phyloP scores from a whole-genome alignment of 2,113 vertebrate species.

The Ramphastos sulfuratus region DNA sequence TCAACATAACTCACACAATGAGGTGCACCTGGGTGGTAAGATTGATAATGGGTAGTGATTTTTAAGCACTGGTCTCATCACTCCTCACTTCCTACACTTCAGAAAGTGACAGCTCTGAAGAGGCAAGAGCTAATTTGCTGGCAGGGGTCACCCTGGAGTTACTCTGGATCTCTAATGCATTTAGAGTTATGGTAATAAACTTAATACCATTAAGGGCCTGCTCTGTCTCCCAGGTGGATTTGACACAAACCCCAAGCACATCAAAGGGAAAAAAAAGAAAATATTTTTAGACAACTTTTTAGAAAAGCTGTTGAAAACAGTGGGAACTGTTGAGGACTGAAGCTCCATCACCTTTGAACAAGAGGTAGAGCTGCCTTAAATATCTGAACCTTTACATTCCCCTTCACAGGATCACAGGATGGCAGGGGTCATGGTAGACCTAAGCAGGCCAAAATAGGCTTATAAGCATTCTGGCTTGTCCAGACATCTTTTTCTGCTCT shows the following conservation, averaged over 20 bases:
- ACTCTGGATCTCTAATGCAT: neutral
- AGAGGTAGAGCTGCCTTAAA: neutral
- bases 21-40: neutral
- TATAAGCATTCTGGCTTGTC: no score
- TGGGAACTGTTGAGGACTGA: neutral
- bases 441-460: no score
- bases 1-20: neutral
- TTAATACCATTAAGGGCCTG: neutral
- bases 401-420: no score
- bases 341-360: neutral
- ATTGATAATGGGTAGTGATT: neutral
- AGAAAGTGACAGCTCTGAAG: neutral
- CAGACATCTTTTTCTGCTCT: no score
- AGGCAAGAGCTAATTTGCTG: neutral
- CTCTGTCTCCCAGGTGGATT: neutral
- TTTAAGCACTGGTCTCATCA: neutral
- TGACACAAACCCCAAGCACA: neutral
- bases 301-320: neutral
- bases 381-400: neutral
- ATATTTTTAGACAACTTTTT: neutral
- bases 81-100: neutral
- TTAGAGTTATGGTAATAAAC: neutral
- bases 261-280: neutral
- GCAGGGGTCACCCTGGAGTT: neutral
- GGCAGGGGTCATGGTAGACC: no score